phyloP scores from a whole-genome alignment of 2,797 vertebrate species.

The Martes flavigula region DNA sequence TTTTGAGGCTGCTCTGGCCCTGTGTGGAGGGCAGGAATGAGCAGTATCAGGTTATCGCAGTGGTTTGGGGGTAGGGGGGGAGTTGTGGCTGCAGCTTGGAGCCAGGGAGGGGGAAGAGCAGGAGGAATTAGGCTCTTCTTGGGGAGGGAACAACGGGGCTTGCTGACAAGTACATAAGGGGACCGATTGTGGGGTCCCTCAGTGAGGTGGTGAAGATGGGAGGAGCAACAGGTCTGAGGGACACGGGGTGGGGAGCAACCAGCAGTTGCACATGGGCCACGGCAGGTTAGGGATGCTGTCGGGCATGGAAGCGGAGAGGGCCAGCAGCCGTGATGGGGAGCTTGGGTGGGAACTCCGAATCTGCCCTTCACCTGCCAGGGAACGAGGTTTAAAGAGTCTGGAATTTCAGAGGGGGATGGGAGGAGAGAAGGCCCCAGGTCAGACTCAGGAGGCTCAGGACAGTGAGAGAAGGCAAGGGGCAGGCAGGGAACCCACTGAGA shows the following conservation, averaged over 20 bases:
- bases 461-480: background rate
- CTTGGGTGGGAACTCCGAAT: background rate
- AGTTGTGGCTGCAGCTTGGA: background rate
- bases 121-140: background rate
- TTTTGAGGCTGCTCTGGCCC: background rate
- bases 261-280: no score
- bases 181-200: background rate
- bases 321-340: background rate
- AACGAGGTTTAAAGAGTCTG: background rate
- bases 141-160: background rate
- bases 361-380: background rate
- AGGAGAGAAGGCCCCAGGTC: background rate
- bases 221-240: background rate
- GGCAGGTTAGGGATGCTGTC: background rate
- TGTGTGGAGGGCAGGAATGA: background rate
- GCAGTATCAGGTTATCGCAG: background rate
- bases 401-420: background rate
- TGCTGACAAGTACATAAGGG: background rate
- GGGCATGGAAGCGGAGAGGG: background rate
- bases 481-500: background rate
- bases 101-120: background rate
- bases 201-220: background rate
- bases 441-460: background rate
- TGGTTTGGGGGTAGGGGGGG: background rate
- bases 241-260: background rate